Evolutionary conservation across 2,888 invertebrate species (phyloP).

Genomic region (Villa cingulata): DNA sequence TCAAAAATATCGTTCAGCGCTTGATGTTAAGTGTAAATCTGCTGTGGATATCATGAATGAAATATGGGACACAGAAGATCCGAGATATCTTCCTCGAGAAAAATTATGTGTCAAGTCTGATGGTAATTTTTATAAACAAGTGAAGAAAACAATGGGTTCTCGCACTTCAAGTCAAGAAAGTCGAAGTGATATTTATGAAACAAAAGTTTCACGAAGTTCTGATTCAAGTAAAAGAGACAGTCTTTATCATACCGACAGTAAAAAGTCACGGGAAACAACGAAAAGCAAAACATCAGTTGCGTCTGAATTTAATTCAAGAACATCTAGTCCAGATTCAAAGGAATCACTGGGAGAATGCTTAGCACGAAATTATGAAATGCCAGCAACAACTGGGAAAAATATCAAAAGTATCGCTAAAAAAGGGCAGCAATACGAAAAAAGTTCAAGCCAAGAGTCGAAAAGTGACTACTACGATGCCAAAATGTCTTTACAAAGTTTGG

Average conservation of each 20-base stretch:
- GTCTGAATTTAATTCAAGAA: slow-evolving; percentile 43
- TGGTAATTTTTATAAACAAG: slow-evolving; percentile 57
- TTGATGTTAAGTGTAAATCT: slow-evolving; percentile 50
- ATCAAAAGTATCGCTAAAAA: slow-evolving; percentile 29
- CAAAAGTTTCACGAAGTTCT: slow-evolving; percentile 49
- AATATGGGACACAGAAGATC: slow-evolving; percentile 65
- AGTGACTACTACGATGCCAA: slow-evolving; percentile 57
- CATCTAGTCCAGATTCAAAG: slow-evolving; percentile 53
- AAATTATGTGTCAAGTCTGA: slow-evolving; percentile 59
- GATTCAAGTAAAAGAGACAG: slow-evolving; percentile 52
- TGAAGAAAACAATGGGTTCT: slow-evolving; percentile 48
- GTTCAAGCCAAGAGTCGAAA: slow-evolving; percentile 56
- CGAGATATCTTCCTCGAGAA: slow-evolving; percentile 57
- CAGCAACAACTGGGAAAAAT: slow-evolving; percentile 35
- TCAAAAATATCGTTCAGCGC: slow-evolving; percentile 43
- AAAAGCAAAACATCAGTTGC: slow-evolving; percentile 49
- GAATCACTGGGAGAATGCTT: slow-evolving; percentile 30
- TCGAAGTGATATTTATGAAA: slow-evolving; percentile 53
- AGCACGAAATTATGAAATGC: slow-evolving; percentile 38
- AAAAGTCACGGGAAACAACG: slow-evolving; percentile 48
- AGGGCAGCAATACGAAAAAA: slow-evolving; percentile 39
- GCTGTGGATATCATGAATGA: slow-evolving; percentile 57
- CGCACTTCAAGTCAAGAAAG: slow-evolving; percentile 58
- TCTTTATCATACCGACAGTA: slow-evolving; percentile 51
- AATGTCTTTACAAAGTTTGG: slow-evolving; percentile 27